Evolutionary conservation across 2,888 invertebrate species (phyloP).

Genomic region (Lymantria monacha): DNA sequence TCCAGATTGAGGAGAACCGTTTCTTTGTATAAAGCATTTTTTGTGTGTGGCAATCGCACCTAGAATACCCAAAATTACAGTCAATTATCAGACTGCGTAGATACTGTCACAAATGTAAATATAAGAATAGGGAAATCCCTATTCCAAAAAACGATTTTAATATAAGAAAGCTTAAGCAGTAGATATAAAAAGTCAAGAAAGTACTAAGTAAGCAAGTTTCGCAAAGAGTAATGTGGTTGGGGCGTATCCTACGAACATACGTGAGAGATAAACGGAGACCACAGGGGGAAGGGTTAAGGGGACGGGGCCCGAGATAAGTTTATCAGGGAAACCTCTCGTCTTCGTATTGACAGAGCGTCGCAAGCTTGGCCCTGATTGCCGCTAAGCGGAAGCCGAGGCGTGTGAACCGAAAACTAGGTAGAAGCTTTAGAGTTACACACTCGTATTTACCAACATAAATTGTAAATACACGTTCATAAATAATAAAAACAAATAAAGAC

Average conservation of each 20-base stretch:
- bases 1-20: no score
- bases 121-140: no score
- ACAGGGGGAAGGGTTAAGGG: conserved; percentile 44
- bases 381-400: conserved; percentile 71
- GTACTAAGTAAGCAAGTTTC: conserved; percentile 48
- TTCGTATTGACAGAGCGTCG: conserved; percentile 80
- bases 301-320: conserved; percentile 68
- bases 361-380: conserved; percentile 75
- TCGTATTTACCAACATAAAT: conserved; percentile 50
- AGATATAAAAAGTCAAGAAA: conserved; percentile 49
- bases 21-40: no score
- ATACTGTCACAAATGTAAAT: no score
- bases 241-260: conserved; percentile 59
- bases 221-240: conserved; percentile 56
- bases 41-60: no score
- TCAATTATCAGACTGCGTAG: no score
- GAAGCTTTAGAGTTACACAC: conserved; percentile 54
- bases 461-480: conserved; percentile 26
- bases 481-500: background rate
- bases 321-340: conserved; percentile 80
- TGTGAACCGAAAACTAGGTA: conserved; percentile 63
- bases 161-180: conserved; percentile 36
- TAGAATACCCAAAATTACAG: no score
- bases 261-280: conserved; percentile 74
- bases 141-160: conserved; percentile 20